Base-by-base conservation (phyloP, 1,140 invertebrate genomes). In the Drosophila truncata region DNA sequence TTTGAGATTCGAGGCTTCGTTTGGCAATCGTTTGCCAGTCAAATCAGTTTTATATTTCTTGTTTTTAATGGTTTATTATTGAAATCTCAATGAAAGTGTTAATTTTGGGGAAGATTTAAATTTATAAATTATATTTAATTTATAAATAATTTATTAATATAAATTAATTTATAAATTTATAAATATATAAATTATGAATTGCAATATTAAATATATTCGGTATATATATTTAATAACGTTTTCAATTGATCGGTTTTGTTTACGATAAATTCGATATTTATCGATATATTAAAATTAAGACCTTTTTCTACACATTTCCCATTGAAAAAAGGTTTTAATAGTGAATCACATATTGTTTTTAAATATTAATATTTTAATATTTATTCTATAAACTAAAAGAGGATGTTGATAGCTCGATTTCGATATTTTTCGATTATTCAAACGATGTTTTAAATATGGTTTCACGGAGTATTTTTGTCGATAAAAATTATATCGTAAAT, bases 1-100 rank as follows among this genome's bases (percentile, higher is more conserved):
- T 1, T 42, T 18, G 41, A 18, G 39, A 18, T 16, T 35, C 20
- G 50, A n/a, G 31, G 20, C 23, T 37, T 55, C 52, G 33, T 25
- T 35, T 55, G 31, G 50, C 50, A 23, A 18, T 35, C 50, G 20
- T 20, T 35, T 54, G 14, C 20, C 52, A 35, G 31, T 49, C 23
- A 27, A 27, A 49, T 27, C 2, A n/a, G n/a, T 49, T 1, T 5
- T 27, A 9, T 1, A n/a, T n/a, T n/a, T n/a, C 3, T 10, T 5
- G 2, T 11, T 27, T 6, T 29, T 29, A 1, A 10, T 49, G n/a
- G 46, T 27, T 49, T n/a, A 18, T 29, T 49, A 35, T 35, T 2
- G 8, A 4, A 20, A 33, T 16, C 13, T 16, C 6, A 13, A 3
- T 4, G 0, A 50, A 23, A 23, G 10, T 13, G 1, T 18, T 8